Conservation (phyloP, 1,140 invertebrate genomes). For the Antheraea pernyi region DNA sequence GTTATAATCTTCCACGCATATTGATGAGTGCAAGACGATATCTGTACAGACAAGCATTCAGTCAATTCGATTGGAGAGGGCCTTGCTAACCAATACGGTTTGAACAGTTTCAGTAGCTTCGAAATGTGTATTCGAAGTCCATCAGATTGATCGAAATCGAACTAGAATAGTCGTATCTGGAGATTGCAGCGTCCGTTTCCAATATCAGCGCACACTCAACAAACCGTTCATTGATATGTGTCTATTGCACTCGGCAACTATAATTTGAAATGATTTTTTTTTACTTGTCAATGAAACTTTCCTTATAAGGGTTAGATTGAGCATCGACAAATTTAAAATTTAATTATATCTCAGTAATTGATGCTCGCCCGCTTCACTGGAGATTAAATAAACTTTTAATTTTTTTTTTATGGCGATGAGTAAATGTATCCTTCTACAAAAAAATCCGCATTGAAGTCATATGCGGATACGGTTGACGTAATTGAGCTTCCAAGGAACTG, state of each 20-base stretch:
- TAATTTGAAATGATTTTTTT: neutral
- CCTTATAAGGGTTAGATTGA: too few species aligned
- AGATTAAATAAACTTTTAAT: too few species aligned
- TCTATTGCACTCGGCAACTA: neutral
- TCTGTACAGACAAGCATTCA: neutral
- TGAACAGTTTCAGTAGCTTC: constrained; percentile 2
- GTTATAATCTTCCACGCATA: neutral
- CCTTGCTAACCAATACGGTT: neutral
- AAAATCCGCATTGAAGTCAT: too few species aligned
- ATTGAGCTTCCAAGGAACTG: too few species aligned
- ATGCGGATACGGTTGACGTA: too few species aligned
- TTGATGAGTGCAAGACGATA: constrained; percentile 2
- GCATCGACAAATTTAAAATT: too few species aligned
- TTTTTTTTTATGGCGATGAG: too few species aligned
- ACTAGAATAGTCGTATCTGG: neutral
- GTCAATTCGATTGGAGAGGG: neutral
- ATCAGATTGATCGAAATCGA: constrained; percentile 4
- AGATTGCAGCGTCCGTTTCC: neutral
- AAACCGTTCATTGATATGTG: neutral
- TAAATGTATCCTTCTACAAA: too few species aligned
- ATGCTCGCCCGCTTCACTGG: too few species aligned
- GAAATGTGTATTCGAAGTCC: constrained; percentile 1
- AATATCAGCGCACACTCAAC: neutral
- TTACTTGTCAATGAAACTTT: neutral
- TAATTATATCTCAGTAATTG: too few species aligned